Conservation (phyloP, 2,113 vertebrate genomes). For the Amblyornis subalaris region DNA sequence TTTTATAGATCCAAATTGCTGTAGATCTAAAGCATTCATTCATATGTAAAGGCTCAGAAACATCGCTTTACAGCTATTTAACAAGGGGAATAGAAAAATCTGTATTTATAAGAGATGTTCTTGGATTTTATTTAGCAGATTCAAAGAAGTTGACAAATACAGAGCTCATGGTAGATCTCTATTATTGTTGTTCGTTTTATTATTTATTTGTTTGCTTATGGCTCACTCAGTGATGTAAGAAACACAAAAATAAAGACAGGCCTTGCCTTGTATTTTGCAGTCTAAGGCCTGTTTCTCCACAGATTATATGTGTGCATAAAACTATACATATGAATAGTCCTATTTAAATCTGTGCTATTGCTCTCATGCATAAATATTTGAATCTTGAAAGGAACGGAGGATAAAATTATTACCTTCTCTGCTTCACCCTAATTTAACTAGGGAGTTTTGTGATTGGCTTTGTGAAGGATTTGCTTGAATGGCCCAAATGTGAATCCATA, state of each 20-base stretch:
- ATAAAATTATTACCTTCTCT: slow-evolving; percentile 10
- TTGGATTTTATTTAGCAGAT: slow-evolving; percentile 15
- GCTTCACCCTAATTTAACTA: not conserved
- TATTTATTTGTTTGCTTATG: slow-evolving; percentile 28
- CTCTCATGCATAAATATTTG: slow-evolving; percentile 36
- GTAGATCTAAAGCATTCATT: not conserved
- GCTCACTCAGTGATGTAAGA: slow-evolving; percentile 15
- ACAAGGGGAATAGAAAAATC: not conserved
- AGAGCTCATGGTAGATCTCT: not conserved
- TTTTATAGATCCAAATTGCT: not conserved
- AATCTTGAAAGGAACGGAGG: slow-evolving; percentile 4
- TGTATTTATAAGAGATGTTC: not conserved
- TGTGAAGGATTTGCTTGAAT: not conserved
- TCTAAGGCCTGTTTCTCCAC: not conserved
- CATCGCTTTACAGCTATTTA: not conserved
- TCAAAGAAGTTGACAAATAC: not conserved
- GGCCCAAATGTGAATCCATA: not conserved
- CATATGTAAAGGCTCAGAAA: not conserved
- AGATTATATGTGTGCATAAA: slow-evolving; percentile 18
- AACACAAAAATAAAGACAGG: slow-evolving; percentile 12
- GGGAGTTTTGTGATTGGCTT: not conserved
- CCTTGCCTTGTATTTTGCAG: not conserved
- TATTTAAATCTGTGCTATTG: slow-evolving; percentile 9
- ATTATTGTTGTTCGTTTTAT: not conserved
- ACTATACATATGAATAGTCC: slow-evolving; percentile 24